Conservation (phyloP, 2,113 vertebrate genomes). For the Columba janthina region DNA sequence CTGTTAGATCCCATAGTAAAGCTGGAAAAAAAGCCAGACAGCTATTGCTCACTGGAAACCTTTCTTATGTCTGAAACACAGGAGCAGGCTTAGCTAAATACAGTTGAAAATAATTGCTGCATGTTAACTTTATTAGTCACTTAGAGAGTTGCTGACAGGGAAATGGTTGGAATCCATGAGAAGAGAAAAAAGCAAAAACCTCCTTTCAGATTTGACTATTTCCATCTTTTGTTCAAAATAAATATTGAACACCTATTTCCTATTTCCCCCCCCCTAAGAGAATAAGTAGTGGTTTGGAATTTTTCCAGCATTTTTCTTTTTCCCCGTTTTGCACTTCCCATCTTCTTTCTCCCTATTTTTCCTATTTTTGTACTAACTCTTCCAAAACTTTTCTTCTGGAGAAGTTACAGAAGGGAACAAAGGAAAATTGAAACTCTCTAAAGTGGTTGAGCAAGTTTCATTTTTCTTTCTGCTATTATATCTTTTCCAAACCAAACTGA, state of each 20-base stretch:
- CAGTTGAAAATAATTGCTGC: conserved; percentile 55
- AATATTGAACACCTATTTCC: background rate
- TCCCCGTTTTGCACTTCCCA: background rate
- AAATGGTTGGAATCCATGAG: conserved; percentile 1
- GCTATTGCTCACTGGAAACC: background rate
- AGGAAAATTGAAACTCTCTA: conserved; percentile 38
- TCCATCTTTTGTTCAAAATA: background rate
- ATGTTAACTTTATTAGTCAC: conserved; percentile 36
- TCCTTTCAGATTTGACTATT: background rate
- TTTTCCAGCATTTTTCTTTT: background rate
- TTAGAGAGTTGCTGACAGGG: conserved; percentile 35
- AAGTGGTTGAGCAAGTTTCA: conserved; percentile 36
- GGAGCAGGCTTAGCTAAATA: conserved; percentile 24
- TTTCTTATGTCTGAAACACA: background rate
- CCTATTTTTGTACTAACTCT: background rate
- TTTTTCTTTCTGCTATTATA: conserved; percentile 31
- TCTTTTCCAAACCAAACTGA: conserved; percentile 45
- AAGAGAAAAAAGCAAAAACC: background rate
- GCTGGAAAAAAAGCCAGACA: background rate
- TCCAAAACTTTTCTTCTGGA: conserved; percentile 26
- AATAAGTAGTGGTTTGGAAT: background rate
- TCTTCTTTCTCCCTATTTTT: background rate
- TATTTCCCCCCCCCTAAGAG: background rate
- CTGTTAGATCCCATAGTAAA: background rate
- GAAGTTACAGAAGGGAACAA: conserved; percentile 21